Evolutionary conservation across 1,140 invertebrate genomes (phyloP).

Genomic region (Cheumatopsyche charites): DNA sequence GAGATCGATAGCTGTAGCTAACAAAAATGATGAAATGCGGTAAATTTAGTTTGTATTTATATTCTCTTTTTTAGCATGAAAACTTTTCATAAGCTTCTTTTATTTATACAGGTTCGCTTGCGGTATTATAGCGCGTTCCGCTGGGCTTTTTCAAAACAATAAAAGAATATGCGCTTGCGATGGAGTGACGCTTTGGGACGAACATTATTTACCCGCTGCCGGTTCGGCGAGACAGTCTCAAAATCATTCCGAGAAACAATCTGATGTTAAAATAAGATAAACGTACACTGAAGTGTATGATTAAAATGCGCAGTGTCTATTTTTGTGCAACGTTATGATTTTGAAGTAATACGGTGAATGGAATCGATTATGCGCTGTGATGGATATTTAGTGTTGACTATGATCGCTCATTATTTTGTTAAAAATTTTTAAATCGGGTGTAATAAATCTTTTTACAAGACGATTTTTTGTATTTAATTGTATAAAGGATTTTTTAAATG

Average conservation of each 20-base stretch:
- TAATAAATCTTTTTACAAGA: too few species aligned
- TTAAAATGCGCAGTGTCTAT: too few species aligned
- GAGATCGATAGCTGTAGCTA: constrained; percentile 42
- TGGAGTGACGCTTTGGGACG: constrained; percentile 72
- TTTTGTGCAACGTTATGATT: too few species aligned
- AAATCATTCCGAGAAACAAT: not conserved
- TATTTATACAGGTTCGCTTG: constrained; percentile 63
- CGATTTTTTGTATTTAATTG: too few species aligned
- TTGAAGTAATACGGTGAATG: too few species aligned
- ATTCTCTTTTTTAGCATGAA: not conserved
- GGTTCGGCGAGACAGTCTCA: constrained; percentile 20
- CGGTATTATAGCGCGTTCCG: constrained; percentile 72
- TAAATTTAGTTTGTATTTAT: not conserved
- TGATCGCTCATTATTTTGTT: too few species aligned
- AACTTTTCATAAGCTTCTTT: constrained; percentile 3
- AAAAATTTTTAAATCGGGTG: too few species aligned
- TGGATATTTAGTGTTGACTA: too few species aligned
- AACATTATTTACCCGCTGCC: constrained; percentile 54
- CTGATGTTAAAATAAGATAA: not conserved
- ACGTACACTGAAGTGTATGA: not conserved
- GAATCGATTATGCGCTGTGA: too few species aligned
- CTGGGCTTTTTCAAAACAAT: constrained; percentile 70
- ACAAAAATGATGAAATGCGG: constrained; percentile 34
- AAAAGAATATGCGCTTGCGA: constrained; percentile 74
- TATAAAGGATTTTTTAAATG: too few species aligned